phyloP scores from a whole-genome alignment of 2,888 invertebrate genomes.

The Cheilosia soror region DNA sequence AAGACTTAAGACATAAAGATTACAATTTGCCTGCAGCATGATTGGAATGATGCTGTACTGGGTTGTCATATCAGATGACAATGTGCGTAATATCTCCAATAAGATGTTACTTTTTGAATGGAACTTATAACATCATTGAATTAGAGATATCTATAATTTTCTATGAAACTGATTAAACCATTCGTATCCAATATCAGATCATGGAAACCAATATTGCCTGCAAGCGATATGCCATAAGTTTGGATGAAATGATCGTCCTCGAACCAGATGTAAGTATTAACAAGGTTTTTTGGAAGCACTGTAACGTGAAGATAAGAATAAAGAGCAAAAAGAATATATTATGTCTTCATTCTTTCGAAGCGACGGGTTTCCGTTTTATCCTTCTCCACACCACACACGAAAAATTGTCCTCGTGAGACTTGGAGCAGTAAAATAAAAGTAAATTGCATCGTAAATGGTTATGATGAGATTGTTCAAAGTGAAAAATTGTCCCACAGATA shows the following conservation, averaged over 20 bases:
- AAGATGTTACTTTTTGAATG: no score
- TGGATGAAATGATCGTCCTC: background rate
- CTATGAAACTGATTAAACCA: background rate
- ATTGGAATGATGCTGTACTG: background rate
- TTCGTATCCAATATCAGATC: background rate
- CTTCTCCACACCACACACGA: background rate
- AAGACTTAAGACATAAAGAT: background rate
- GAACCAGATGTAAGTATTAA: conserved; percentile 18
- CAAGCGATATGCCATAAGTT: background rate
- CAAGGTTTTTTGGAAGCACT: conserved; percentile 10
- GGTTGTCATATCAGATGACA: background rate
- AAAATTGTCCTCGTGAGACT: conserved; percentile 22
- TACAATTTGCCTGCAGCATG: no score
- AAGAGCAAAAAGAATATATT: conserved; percentile 23
- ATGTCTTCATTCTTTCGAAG: conserved; percentile 32
- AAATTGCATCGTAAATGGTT: conserved; percentile 65
- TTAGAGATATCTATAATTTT: background rate
- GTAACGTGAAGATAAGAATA: conserved; percentile 33
- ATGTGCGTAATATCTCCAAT: background rate
- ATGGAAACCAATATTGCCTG: background rate
- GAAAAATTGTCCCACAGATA: conserved; percentile 39
- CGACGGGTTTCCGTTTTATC: conserved; percentile 1
- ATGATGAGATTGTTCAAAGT: conserved; percentile 51
- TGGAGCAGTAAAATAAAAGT: conserved; percentile 63
- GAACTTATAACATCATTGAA: background rate